Base-by-base conservation (phyloP, 2,113 vertebrate genomes). In the Trichechus manatus region DNA sequence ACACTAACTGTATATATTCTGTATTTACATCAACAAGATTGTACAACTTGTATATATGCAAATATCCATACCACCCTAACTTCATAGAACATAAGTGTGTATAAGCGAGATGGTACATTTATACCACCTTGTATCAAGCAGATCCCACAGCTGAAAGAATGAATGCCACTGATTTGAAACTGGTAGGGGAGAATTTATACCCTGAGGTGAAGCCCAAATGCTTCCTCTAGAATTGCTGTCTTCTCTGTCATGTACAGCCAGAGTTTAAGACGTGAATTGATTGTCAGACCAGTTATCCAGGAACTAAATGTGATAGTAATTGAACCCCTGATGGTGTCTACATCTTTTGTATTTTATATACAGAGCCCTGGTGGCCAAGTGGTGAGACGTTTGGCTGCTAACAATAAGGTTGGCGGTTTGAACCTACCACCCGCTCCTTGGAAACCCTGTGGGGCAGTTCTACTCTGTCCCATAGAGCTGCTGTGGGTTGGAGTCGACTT, bases 1-100 rank as follows among this genome's bases (percentile, higher is more conserved):
- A 44, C 36, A 33, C 70, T 42, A 42, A 42, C 11, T 33, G 39
- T 27, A 50, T 29, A 20, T 5, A 5, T 79, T 79, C 44, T 50
- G 4, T 23, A 0, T 29, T 22, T 8, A 9, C 4, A 6, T 17
- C 31, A 31, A 19, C 19, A 22, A 53, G 3, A 53, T 33, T 33
- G 29, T 33, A 3, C 20, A 10, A 39, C 25, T 13, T 39, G 77
- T 39, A 3, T 10, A 8, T 53, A 20, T 23, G 53, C 47, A 68
- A 42, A 22, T 29, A 36, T 59, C 27, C 27, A 14, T 9, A 36
- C 11, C 33, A 5, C n/a, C 31, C 42, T 10, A 11, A 29, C 42
- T 81, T 31, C 44, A 1, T 8, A 1, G 31, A 31, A 11, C 2
- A 11, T 39, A 6, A 4, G 44, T n/a, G 29, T 3, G 15, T 15